Evolutionary conservation across 2,797 vertebrate species (phyloP).

Genomic region (Argya squamiceps): DNA sequence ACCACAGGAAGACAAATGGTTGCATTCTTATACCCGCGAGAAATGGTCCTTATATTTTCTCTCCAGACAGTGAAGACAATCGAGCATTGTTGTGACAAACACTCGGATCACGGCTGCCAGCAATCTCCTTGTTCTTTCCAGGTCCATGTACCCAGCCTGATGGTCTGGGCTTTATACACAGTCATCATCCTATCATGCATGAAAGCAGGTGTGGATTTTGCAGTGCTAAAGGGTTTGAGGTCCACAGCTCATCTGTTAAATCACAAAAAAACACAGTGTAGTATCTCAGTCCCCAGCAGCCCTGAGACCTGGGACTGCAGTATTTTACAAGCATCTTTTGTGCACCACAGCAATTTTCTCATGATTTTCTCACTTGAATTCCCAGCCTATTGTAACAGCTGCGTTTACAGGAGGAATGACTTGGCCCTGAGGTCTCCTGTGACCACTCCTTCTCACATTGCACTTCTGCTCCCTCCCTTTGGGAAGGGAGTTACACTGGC

Average conservation of each 20-base stretch:
- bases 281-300: neutral
- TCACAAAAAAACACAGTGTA: neutral
- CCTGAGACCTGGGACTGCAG: neutral
- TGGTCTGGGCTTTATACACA: neutral
- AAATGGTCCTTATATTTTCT: neutral
- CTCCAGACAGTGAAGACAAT: neutral
- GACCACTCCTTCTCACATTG: conserved; percentile 30
- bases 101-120: neutral
- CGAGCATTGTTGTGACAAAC: neutral
- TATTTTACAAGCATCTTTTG: conserved; percentile 10
- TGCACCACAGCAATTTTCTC: conserved; percentile 16
- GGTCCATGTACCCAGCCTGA: neutral
- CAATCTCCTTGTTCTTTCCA: neutral
- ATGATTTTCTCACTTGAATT: conserved; percentile 29
- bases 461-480: conserved; percentile 48
- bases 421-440: conserved; percentile 21
- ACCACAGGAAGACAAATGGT: neutral
- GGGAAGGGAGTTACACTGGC: conserved; percentile 30
- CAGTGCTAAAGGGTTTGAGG: neutral
- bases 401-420: neutral
- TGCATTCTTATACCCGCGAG: neutral
- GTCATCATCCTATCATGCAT: neutral
- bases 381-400: conserved; percentile 21
- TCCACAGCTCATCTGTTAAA: neutral
- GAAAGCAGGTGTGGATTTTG: neutral